phyloP scores from a whole-genome alignment of 2,113 vertebrate genomes.

The Piaya cayana region DNA sequence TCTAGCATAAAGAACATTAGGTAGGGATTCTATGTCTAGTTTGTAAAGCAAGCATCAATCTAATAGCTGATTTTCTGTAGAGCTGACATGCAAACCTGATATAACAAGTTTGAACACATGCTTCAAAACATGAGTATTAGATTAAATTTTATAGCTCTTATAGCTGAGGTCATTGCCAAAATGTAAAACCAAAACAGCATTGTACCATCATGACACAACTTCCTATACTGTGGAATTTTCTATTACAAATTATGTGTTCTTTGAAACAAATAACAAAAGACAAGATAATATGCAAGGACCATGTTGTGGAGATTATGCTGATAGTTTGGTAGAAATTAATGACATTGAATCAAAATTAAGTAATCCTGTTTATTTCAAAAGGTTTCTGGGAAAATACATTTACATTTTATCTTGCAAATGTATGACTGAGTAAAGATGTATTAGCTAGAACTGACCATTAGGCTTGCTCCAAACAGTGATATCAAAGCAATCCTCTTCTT shows the following conservation, averaged over 20 bases:
- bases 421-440: neutral
- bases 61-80: neutral
- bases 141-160: neutral
- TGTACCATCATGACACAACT: neutral
- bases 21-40: neutral
- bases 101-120: neutral
- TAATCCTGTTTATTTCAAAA: neutral
- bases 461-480: neutral
- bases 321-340: neutral
- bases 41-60: neutral
- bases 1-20: neutral
- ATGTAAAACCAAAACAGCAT: neutral
- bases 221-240: neutral
- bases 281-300: neutral
- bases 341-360: neutral
- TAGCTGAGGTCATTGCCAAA: neutral
- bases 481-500: neutral
- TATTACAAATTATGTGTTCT: neutral
- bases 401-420: neutral
- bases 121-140: neutral
- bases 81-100: neutral
- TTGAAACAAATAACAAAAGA: neutral
- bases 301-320: neutral
- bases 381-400: neutral
- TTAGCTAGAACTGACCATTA: neutral